Percentiles rank a stretch among this genome's conserved stretches.
Conservation (phyloP, 2,113 vertebrate species). For the Pampusana beccarii region DNA sequence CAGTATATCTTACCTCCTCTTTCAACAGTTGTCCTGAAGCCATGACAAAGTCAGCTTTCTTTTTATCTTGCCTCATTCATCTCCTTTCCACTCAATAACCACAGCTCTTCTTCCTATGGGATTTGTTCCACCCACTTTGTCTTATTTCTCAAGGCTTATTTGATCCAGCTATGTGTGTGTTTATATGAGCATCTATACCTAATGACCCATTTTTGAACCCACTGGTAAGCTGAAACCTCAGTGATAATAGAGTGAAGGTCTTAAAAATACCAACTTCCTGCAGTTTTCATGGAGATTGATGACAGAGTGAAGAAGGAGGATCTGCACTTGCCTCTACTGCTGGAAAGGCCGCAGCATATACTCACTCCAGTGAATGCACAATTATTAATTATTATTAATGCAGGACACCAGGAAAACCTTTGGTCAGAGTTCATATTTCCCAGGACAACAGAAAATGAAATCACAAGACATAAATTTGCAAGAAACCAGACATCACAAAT, state of each 20-base stretch:
- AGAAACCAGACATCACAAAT: neutral
- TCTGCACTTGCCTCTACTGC: neutral
- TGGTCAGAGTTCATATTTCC: neutral
- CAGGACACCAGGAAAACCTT: neutral
- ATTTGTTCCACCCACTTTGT: conserved; percentile 53
- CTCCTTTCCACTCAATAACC: conserved; percentile 46
- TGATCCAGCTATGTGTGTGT: conserved; percentile 39
- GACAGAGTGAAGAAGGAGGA: neutral
- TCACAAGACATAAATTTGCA: neutral
- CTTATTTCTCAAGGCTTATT: conserved; percentile 57
- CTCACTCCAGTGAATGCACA: neutral
- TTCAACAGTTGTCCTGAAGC: conserved; percentile 34
- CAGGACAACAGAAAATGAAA: neutral
- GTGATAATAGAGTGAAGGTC: neutral
- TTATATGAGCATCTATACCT: conserved; percentile 36
- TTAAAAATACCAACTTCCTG: neutral
- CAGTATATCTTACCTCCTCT: neutral
- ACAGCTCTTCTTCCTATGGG: conserved; percentile 12
- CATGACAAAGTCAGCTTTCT: conserved; percentile 25
- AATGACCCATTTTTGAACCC: conserved; percentile 49
- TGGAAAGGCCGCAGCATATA: neutral
- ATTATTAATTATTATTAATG: neutral
- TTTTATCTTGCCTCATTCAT: conserved; percentile 41
- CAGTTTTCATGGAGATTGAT: neutral
- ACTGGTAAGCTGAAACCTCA: conserved; percentile 15